Conservation (phyloP, 2,797 vertebrate genomes). For the Momotus momota region DNA sequence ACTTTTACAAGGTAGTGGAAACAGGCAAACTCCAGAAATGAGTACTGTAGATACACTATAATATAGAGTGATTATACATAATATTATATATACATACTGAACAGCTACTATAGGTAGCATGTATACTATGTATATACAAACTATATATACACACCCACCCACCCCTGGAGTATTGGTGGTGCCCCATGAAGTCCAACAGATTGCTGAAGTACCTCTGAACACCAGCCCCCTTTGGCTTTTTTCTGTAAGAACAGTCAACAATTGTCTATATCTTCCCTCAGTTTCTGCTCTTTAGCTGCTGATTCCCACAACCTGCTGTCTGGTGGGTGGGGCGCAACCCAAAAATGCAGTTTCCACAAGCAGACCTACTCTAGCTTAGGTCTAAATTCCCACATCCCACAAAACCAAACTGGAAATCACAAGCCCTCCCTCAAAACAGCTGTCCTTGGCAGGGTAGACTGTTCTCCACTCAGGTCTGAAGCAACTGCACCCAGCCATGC, state of each 20-base stretch:
- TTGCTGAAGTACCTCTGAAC: neutral
- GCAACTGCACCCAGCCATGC: neutral
- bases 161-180: neutral
- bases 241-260: neutral
- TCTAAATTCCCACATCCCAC: neutral
- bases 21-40: neutral
- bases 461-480: neutral
- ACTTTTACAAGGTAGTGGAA: neutral
- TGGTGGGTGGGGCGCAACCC: too few relatives aligned
- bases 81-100: neutral
- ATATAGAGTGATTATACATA: rapidly evolving
- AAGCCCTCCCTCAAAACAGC: neutral
- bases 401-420: neutral
- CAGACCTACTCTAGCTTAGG: neutral
- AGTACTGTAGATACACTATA: rapidly evolving
- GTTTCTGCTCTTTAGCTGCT: rapidly evolving
- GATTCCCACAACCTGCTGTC: neutral
- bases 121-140: too few relatives aligned
- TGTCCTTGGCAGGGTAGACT: neutral
- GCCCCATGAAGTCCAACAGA: neutral
- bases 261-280: neutral
- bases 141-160: too few relatives aligned
- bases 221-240: neutral
- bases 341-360: neutral
- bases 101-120: neutral